Evolutionary conservation across 2,888 invertebrate genomes (phyloP).

Genomic region (Hemithea aestivaria): DNA sequence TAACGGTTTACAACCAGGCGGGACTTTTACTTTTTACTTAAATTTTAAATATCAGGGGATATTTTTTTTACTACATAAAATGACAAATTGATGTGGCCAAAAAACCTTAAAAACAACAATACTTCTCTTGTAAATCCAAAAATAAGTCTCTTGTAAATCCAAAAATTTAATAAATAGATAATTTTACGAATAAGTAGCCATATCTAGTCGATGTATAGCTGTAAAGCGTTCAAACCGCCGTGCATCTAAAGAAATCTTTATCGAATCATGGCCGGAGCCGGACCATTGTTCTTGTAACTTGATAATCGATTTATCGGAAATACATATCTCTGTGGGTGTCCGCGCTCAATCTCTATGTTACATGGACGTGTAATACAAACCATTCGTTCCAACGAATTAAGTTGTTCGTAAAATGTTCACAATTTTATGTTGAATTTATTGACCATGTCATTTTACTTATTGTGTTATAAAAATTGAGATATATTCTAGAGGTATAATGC

Average conservation of each 20-base stretch:
- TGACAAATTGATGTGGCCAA: no score
- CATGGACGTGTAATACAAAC: conserved; percentile 24
- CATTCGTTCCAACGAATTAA: conserved; percentile 13
- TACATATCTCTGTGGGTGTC: conserved; percentile 49
- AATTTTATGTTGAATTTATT: conserved; percentile 11
- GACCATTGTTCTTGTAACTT: conserved; percentile 65
- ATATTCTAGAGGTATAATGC: no score
- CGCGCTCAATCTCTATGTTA: conserved; percentile 38
- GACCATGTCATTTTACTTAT: no score
- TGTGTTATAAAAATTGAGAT: no score
- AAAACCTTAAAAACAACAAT: no score
- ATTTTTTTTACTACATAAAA: no score
- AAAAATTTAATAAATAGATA: background rate
- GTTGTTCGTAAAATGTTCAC: conserved; percentile 11
- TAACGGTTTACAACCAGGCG: no score
- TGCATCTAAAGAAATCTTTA: conserved; percentile 31
- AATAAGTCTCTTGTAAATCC: no score
- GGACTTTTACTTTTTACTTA: no score
- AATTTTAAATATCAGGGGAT: no score
- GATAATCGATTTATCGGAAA: conserved; percentile 66
- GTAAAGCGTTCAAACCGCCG: conserved; percentile 20
- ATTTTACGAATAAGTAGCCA: background rate
- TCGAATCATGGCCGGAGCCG: conserved; percentile 39
- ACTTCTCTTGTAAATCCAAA: no score
- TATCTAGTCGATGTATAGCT: conserved; percentile 14